Evolutionary conservation across 2,888 invertebrate genomes (phyloP), one percentile per base, ranked within the genome.

Genomic region (Notocelia uddmanniana): DNA sequence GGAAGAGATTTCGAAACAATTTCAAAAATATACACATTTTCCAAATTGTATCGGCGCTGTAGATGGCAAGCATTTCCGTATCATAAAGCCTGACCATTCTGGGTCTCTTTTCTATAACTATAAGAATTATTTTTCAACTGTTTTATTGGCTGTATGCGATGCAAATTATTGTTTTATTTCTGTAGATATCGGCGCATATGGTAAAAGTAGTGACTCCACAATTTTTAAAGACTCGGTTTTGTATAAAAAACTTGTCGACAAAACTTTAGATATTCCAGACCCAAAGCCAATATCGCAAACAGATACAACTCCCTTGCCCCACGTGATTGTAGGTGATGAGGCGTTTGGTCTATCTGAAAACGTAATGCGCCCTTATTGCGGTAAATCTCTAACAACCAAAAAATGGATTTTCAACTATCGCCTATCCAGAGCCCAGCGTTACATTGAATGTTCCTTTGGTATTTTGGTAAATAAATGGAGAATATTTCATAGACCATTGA

Each of bases 31-130:
- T 11, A 11, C 37, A 37, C 78, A 81, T 66, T 84, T 84, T 77
- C 81, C 83, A 23, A 75, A 81, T 72, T 76, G 75, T 63, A 67
- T 78, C 34, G 79, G 79, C 48, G 74, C 78, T 26, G 73, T 83
- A 18, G 81, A 81, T 69, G 82, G 82, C 19, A 78, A 78, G 55
- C 50, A 78, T 68, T 74, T 78, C 18, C 34, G 74, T 69, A 45
- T 74, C 58, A 74, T 50, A 50, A 19, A 50, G 50, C 50, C 50
- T 50, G 19, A 19, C 10, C 19, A 50, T 19, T 19, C 50, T 18
- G 50, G 50, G 18, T 50, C 50, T 19, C 10, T 50, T 18, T 50
- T 18, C 18, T 19, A 50, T 50, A 50, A 50, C 50, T 50, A 50
- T 50, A 50, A 50, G 18, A 18, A 50, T 50, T 50, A 18, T 10